These are phyloP conservation scores for Neosilurus hyrtlii DNA, from an alignment of 2,797 vertebrate species.

Conservation along the genomic window DNA sequence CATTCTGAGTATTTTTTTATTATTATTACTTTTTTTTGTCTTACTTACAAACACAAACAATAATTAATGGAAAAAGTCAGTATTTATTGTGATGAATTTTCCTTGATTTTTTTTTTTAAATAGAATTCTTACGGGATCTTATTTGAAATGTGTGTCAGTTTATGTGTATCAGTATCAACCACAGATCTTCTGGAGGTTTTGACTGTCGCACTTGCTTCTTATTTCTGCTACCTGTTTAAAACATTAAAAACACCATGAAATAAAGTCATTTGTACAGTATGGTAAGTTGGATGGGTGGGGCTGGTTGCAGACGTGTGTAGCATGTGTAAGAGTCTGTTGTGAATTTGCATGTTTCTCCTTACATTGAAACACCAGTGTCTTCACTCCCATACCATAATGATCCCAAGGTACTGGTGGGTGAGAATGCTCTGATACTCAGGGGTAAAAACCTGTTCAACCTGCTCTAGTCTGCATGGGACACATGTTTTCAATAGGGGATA, in stretches of 20 bases:
- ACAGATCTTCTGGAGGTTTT: too few species aligned
- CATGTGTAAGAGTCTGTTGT: neutral
- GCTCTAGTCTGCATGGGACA: slow-evolving; percentile 18
- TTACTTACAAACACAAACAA: neutral
- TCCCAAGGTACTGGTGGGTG: neutral
- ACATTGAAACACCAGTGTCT: neutral
- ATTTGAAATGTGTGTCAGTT: too few species aligned
- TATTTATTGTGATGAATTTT: too few species aligned
- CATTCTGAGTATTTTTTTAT: neutral
- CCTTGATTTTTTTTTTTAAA: too few species aligned
- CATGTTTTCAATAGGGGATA: neutral
- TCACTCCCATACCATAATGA: neutral
- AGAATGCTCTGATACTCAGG: neutral
- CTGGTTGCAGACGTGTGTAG: neutral
- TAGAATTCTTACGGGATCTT: too few species aligned
- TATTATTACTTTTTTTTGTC: neutral
- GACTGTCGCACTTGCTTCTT: too few species aligned
- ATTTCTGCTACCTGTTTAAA: too few species aligned
- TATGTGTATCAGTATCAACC: too few species aligned
- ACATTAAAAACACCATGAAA: neutral
- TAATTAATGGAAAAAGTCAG: too few species aligned
- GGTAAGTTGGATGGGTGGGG: neutral
- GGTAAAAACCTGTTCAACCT: slow-evolving; percentile 5
- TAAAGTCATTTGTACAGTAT: too few species aligned
- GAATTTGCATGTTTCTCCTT: neutral